Conservation (phyloP, 2,797 vertebrate genomes). For the Mionectes olivaceus region DNA sequence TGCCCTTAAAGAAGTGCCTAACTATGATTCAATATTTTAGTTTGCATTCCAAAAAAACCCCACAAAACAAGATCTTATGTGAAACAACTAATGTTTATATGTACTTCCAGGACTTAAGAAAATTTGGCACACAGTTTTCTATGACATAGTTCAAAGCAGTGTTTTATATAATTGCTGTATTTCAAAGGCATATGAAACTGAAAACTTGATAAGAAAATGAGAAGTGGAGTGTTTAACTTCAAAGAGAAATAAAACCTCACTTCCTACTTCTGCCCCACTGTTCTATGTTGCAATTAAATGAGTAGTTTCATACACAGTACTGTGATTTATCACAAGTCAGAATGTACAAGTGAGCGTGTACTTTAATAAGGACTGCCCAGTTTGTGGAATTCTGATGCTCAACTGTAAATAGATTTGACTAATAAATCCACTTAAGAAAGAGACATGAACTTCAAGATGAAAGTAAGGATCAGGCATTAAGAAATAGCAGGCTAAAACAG, state of each 20-base stretch:
- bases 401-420: background rate
- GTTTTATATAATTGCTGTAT: constrained; percentile 55
- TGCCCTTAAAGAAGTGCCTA: background rate
- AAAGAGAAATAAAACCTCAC: constrained; percentile 39
- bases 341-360: background rate
- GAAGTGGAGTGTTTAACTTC: constrained; percentile 32
- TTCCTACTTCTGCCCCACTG: constrained; percentile 16
- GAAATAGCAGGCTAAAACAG: background rate
- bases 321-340: constrained; percentile 1
- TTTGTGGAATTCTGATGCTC: background rate
- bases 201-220: constrained; percentile 57
- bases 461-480: background rate
- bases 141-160: constrained; percentile 27
- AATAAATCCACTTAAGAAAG: background rate
- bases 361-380: background rate
- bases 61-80: constrained; percentile 21
- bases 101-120: constrained; percentile 30
- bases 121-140: constrained; percentile 20
- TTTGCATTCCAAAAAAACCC: constrained; percentile 50
- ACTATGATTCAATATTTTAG: constrained; percentile 16
- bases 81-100: background rate
- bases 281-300: background rate
- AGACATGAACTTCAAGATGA: background rate
- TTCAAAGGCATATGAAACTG: constrained; percentile 65
- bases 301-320: background rate